Percentiles rank a stretch among this genome's conserved stretches.
Conservation (phyloP, 2,113 vertebrate genomes). For the Thamnophis sirtalis region DNA sequence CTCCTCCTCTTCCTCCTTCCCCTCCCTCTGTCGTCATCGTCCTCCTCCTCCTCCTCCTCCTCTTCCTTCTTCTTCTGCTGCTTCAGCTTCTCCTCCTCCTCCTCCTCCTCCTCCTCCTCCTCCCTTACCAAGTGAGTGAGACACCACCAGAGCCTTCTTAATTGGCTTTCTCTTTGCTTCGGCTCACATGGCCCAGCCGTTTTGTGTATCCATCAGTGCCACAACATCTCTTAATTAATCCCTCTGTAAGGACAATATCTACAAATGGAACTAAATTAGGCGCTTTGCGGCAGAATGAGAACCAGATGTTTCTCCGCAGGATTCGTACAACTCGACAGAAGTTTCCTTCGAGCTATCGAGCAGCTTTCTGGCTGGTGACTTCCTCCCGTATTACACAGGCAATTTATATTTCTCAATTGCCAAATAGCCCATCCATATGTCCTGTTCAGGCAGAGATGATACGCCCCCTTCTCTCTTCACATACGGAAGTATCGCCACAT, state of each 20-base stretch:
- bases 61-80: neutral
- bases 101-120: neutral
- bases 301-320: slow-evolving; percentile 13
- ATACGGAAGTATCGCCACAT: neutral
- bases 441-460: neutral
- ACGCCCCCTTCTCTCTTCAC: neutral
- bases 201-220: neutral
- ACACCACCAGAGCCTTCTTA: neutral
- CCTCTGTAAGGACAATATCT: slow-evolving; percentile 8
- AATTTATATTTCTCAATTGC: neutral
- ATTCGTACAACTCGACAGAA: neutral
- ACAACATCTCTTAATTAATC: neutral
- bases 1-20: fast-evolving
- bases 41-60: fast-evolving
- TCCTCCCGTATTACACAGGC: neutral
- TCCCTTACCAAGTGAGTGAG: neutral
- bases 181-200: neutral
- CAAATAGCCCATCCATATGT: neutral
- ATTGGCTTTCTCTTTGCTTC: neutral
- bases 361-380: neutral
- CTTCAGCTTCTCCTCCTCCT: neutral
- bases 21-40: too few relatives aligned
- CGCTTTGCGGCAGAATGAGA: slow-evolving; percentile 4
- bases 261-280: slow-evolving; percentile 10
- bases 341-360: neutral